Evolutionary conservation across 2,797 vertebrate genomes (phyloP).

Genomic region (Crocidura indochinensis): DNA sequence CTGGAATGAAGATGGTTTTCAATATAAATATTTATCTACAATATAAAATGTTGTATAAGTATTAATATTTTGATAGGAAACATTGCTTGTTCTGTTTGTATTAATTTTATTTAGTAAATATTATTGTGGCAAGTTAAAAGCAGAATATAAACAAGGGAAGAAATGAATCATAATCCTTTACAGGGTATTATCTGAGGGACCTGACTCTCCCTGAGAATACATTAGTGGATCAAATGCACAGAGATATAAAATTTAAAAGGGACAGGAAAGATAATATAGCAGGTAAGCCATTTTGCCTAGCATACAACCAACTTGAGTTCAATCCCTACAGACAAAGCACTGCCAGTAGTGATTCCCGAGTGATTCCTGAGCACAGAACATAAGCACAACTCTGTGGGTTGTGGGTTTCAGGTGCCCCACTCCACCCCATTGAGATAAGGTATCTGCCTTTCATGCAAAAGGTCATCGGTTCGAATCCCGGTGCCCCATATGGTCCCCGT

Average conservation of each 20-base stretch:
- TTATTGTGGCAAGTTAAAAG: slow-evolving; percentile 2
- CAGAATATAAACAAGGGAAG: background rate
- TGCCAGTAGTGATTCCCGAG: too few species aligned
- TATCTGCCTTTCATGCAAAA: too few species aligned
- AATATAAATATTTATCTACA: slow-evolving; percentile 12
- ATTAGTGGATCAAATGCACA: background rate
- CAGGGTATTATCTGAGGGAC: background rate
- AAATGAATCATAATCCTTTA: slow-evolving; percentile 30
- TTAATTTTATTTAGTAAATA: slow-evolving; percentile 59
- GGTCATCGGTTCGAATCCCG: too few species aligned
- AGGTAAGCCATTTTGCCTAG: too few species aligned
- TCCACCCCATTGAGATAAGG: too few species aligned
- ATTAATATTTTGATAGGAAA: slow-evolving; percentile 1
- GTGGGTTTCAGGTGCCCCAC: too few species aligned
- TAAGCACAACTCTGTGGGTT: too few species aligned
- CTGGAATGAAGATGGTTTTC: background rate
- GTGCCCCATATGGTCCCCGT: too few species aligned
- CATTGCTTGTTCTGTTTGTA: background rate
- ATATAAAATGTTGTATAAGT: background rate
- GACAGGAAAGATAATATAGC: too few species aligned
- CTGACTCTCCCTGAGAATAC: background rate
- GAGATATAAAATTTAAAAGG: background rate
- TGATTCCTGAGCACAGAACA: too few species aligned
- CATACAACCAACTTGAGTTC: too few species aligned
- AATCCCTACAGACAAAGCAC: too few species aligned